Evolutionary conservation across 2,113 vertebrate genomes (phyloP).

Genomic region (Psittacara wagleri): DNA sequence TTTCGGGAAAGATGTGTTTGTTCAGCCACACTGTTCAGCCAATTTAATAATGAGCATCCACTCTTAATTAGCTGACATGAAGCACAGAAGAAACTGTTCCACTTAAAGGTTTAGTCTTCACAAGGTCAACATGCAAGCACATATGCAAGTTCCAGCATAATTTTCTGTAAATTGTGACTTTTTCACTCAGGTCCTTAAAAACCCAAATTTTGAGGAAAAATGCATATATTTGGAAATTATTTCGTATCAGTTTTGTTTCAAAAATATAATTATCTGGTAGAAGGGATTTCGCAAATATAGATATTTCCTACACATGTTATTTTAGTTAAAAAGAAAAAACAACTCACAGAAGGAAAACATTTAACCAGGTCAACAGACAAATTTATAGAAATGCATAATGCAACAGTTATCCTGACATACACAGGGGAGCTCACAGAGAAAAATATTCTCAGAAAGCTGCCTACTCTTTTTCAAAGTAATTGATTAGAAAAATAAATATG

Average conservation of each 20-base stretch:
- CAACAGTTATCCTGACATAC: background rate
- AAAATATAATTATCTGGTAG: background rate
- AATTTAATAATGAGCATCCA: background rate
- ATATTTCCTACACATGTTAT: background rate
- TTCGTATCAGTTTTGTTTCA: background rate
- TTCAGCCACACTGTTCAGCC: background rate
- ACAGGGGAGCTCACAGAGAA: background rate
- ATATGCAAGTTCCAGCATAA: background rate
- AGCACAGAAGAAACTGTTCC: background rate
- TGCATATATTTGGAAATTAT: background rate
- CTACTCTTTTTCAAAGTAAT: background rate
- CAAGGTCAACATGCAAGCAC: background rate
- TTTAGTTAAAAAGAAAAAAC: background rate
- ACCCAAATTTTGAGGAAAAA: background rate
- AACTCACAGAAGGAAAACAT: background rate
- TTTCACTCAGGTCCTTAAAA: background rate
- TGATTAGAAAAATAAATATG: background rate
- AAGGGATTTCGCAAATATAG: background rate
- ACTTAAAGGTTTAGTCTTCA: background rate
- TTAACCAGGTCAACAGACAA: background rate
- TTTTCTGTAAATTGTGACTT: background rate
- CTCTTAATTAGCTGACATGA: background rate
- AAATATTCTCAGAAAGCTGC: background rate
- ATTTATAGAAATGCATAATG: background rate
- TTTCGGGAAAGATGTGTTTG: slow-evolving; percentile 15